Evolutionary conservation across 2,888 invertebrate genomes (phyloP).

Genomic region (Camponotus fellah): DNA sequence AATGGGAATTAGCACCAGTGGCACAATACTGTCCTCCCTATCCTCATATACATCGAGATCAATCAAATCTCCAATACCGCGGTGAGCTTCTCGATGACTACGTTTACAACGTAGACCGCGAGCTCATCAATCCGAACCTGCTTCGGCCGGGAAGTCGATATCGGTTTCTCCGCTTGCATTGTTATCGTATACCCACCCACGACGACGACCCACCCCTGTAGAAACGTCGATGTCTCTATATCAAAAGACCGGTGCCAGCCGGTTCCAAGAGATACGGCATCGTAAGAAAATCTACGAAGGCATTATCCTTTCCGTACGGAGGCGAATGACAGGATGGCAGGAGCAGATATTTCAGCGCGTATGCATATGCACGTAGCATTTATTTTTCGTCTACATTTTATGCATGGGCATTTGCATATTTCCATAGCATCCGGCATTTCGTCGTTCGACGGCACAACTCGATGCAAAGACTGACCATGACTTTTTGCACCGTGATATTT

Average conservation of each 20-base stretch:
- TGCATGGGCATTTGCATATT: constrained; percentile 37
- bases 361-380: constrained; percentile 36
- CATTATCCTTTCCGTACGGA: constrained; percentile 53
- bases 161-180: constrained; percentile 76
- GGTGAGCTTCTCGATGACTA: constrained; percentile 76
- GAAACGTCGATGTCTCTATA: constrained; percentile 27
- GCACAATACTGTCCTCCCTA: constrained; percentile 73
- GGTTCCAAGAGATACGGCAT: constrained; percentile 32
- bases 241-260: constrained; percentile 8
- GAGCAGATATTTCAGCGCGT: constrained; percentile 60
- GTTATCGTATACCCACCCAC: constrained; percentile 67
- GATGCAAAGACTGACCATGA: constrained; percentile 30
- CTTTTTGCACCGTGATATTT: constrained; percentile 36
- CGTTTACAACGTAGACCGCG: constrained; percentile 78
- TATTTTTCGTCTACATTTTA: constrained; percentile 48
- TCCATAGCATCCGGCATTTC: constrained; percentile 25
- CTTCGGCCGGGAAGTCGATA: constrained; percentile 70
- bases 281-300: constrained; percentile 61
- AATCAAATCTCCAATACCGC: constrained; percentile 79
- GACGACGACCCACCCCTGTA: constrained; percentile 10
- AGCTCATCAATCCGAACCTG: constrained; percentile 76
- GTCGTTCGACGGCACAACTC: constrained; percentile 38
- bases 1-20: constrained; percentile 77
- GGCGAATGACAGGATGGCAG: constrained; percentile 17
- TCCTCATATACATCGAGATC: constrained; percentile 73